Evolutionary conservation across 92 coral and sea anemone species (phyloP).

Genomic region (Phenganax marumi): DNA sequence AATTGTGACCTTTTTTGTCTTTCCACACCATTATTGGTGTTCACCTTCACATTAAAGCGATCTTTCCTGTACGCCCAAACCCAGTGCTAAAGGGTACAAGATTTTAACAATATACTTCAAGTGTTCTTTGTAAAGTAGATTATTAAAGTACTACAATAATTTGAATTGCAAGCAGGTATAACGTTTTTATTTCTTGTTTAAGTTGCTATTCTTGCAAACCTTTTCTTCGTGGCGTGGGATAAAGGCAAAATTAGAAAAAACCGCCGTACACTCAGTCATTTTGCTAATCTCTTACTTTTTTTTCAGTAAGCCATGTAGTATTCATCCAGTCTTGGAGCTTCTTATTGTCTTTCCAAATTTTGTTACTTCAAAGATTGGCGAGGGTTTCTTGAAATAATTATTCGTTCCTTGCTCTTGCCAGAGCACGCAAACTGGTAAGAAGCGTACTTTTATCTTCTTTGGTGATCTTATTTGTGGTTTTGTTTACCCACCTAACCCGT

Average conservation of each 20-base stretch:
- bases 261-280: background rate
- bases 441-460: too few relatives aligned
- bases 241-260: background rate
- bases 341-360: background rate
- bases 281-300: background rate
- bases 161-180: too few relatives aligned
- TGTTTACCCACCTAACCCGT: too few relatives aligned
- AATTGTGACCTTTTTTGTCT: slow-evolving; percentile 44
- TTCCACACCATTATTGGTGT: slow-evolving; percentile 61
- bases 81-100: slow-evolving; percentile 49
- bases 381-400: background rate
- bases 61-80: slow-evolving; percentile 63
- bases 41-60: slow-evolving; percentile 45
- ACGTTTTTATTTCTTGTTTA: too few relatives aligned
- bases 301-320: background rate
- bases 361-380: background rate
- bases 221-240: background rate
- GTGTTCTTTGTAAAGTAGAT: too few relatives aligned
- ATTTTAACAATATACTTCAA: background rate
- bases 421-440: background rate
- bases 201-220: background rate
- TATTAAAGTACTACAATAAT: too few relatives aligned
- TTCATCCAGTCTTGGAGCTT: background rate
- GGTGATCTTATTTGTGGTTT: too few relatives aligned
- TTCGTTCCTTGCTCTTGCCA: background rate